Base-by-base conservation (phyloP, 2,888 invertebrate genomes). In the Melanargia galathea region DNA sequence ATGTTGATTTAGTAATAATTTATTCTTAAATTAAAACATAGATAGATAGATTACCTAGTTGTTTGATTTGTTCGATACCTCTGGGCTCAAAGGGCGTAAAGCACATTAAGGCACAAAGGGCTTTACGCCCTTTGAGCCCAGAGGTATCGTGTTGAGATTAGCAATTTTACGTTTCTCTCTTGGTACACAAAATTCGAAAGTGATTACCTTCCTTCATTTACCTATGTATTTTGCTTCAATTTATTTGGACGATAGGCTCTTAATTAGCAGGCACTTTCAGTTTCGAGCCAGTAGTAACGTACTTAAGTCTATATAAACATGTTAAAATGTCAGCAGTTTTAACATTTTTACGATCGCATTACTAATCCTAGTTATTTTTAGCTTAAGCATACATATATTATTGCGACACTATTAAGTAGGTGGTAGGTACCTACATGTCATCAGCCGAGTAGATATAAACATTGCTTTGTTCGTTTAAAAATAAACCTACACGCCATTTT, bases 281-380 rank as follows among this genome's bases (percentile, higher is more conserved):
- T 26, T 26, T 43, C 24, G 16, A 20, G 30, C 10, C 30, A 33
- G 20, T 6, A 46, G 46, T 13, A 55, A 16, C 33, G 26, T n/a
- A n/a, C n/a, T n/a, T n/a, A n/a, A 55, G 20, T 33, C 24, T 33
- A 57, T 33, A 57, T 46, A 46, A 30, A 56, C 30, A 30, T 56
- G 56, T 45, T 43, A 56, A 58, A 58, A 58, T 48, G 38, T 40
- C 40, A 40, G 40, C 55, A 43, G 20, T 58, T 49, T 45, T 38
- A 38, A 49, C 38, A 18, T 58, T 58, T n/a, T 58, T 55, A 63
- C 43, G 22, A 63, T 26, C 59, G 59, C 30, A 60, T 63, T 60
- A 63, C 46, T 63, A 60, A 60, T 54, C 54, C 55, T 40, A 16
- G 60, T 55, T 63, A 63, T 63, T 63, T 63, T 60, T 63, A 63